These are phyloP conservation scores for Chloroceryle inda DNA, from an alignment of 2,797 vertebrate species.

Conservation along the genomic window DNA sequence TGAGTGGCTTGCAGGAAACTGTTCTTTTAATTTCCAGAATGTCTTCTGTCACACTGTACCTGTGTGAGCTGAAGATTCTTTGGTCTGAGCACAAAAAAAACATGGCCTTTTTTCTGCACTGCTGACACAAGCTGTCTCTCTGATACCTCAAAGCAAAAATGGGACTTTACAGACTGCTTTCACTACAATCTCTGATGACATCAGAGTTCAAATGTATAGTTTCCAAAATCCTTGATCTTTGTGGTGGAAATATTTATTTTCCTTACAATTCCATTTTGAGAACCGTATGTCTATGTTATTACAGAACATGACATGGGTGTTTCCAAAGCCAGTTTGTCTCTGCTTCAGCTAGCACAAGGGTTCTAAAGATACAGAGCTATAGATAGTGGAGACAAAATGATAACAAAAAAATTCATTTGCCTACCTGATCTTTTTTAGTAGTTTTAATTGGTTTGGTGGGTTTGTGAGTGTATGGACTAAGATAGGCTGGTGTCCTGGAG, in stretches of 20 bases:
- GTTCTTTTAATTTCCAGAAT: background rate
- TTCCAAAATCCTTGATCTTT: background rate
- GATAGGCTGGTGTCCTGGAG: background rate
- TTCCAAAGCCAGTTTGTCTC: background rate
- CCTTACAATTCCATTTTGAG: background rate
- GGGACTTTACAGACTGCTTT: background rate
- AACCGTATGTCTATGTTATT: background rate
- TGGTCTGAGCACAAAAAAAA: background rate
- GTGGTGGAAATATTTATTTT: background rate
- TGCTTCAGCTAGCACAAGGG: background rate
- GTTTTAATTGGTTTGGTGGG: background rate
- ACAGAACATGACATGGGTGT: background rate
- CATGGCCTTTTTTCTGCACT: background rate
- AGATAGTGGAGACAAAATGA: background rate
- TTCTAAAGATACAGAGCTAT: background rate
- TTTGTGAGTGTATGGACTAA: background rate
- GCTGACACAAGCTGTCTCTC: background rate
- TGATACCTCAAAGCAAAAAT: background rate
- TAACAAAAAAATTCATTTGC: background rate
- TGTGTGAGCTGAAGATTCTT: background rate
- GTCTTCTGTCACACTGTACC: background rate
- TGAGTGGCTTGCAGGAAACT: background rate
- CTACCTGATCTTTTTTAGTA: background rate
- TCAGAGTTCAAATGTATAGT: background rate
- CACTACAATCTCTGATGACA: background rate